phyloP scores from a whole-genome alignment of 2,113 vertebrate species.

The rat (Rattus norvegicus) region DNA sequence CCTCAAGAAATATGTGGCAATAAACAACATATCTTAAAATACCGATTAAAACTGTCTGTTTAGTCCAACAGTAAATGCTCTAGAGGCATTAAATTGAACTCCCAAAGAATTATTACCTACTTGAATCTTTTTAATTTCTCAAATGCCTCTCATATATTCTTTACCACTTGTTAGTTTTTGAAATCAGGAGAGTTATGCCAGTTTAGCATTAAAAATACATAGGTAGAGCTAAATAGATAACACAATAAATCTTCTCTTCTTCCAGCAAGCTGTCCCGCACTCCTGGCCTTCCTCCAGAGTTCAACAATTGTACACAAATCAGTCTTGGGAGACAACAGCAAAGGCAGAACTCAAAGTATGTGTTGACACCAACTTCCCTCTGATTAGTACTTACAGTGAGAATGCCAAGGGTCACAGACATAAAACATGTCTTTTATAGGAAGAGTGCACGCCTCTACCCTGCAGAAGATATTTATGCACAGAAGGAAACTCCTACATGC shows the following conservation, averaged over 20 bases:
- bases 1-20: conserved; percentile 65
- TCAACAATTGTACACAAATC: not conserved
- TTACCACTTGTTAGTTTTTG: conserved; percentile 52
- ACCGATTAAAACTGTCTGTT: conserved; percentile 68
- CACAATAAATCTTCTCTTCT: conserved; percentile 62
- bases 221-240: conserved; percentile 43
- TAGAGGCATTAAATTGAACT: conserved; percentile 64
- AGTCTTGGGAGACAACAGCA: not conserved
- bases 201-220: conserved; percentile 42
- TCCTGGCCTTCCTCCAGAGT: not conserved
- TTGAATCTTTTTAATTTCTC: conserved; percentile 71
- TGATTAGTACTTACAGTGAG: not conserved
- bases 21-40: conserved; percentile 58
- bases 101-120: conserved; percentile 67
- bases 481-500: not conserved
- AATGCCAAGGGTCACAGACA: conserved; percentile 9
- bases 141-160: conserved; percentile 65
- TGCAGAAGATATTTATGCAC: not conserved
- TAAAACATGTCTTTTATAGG: not conserved
- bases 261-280: not conserved
- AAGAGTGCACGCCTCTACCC: not conserved
- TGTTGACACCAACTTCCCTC: not conserved
- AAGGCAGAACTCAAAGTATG: not conserved
- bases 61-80: conserved; percentile 54
- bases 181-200: conserved; percentile 48